Evolutionary conservation across 2,888 invertebrate species (phyloP), one percentile per base, ranked within the genome.

Genomic region (Odontocerum albicorne): DNA sequence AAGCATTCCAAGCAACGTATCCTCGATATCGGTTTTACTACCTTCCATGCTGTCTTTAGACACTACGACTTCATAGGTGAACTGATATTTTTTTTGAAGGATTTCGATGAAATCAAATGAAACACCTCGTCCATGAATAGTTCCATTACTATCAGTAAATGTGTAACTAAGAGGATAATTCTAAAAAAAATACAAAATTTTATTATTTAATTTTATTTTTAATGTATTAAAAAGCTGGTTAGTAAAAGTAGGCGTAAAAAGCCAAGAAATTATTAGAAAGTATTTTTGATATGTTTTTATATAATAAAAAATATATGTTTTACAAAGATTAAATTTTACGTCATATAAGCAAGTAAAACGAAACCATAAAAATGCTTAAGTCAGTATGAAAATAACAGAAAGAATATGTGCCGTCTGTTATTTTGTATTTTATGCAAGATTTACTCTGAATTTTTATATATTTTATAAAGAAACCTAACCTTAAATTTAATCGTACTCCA

Each of bases 31-130:
- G 0, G 62, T 65, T 0, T 67, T 67, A 6, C 77, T 74, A 0
- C 86, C 86, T 60, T 86, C 78, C 6, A 79, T 75, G 65, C 88
- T 85, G 36, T 73, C 75, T 4, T 76, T 71, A 0, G 90, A 88
- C 42, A 79, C 68, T 10, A 87, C 68, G 1, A 92, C 76, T 10
- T 85, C 83, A 64, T 87, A 92, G 0, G 86, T 85, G 60, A 92
- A 92, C 62, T 88, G 85, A 62, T 85, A 86, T 63, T 83, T 84
- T 49, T 83, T 68, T 36, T 81, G 80, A 2, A 92, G 73, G 40
- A 90, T 83, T 19, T 86, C 72, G 7, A 92, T 69, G 46, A 92
- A 69, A 46, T 81, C 74, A 66, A 91, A 92, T 0, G 90, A 87
- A 4, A 89, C 84, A 0, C 92, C 92, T 1, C 64, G 68, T 0